phyloP scores from a whole-genome alignment of 2,113 vertebrate genomes.

The Salvelinus alpinus region DNA sequence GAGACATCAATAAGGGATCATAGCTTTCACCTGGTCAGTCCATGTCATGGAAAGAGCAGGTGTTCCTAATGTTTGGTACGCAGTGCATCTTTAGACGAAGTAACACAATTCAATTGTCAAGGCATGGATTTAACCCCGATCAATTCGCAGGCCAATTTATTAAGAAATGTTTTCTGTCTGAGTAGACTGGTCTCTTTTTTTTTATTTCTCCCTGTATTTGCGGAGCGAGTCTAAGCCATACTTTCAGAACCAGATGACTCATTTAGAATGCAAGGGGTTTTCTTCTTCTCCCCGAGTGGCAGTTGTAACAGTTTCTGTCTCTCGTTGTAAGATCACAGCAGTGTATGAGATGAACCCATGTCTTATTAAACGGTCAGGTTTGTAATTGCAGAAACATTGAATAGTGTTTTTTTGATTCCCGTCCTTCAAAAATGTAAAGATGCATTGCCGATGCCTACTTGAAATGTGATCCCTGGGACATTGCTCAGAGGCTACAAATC shows the following conservation, averaged over 20 bases:
- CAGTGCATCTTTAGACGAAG: slow-evolving; percentile 17
- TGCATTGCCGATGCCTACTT: slow-evolving; percentile 36
- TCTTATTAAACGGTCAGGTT: slow-evolving; percentile 40
- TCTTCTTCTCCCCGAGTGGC: slow-evolving; percentile 32
- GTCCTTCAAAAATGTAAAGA: slow-evolving; percentile 41
- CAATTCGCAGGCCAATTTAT: slow-evolving; percentile 55
- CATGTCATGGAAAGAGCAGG: too few species aligned
- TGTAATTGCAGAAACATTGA: slow-evolving; percentile 35
- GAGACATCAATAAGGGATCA: too few species aligned
- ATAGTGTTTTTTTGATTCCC: slow-evolving; percentile 27
- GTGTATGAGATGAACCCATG: slow-evolving; percentile 23
- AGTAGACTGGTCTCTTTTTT: slow-evolving; percentile 19
- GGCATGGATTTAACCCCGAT: slow-evolving; percentile 49
- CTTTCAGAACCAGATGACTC: slow-evolving; percentile 61
- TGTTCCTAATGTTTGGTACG: too few species aligned
- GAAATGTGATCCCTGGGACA: slow-evolving; percentile 53
- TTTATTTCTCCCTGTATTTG: slow-evolving; percentile 34
- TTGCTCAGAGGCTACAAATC: slow-evolving; percentile 39
- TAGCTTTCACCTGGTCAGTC: too few species aligned
- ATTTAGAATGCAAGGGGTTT: slow-evolving; percentile 50
- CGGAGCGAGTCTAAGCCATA: slow-evolving; percentile 49
- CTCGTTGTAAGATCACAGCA: slow-evolving; percentile 36
- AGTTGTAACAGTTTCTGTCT: slow-evolving; percentile 28
- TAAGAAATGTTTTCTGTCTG: slow-evolving; percentile 34
- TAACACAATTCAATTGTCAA: slow-evolving; percentile 66